Evolutionary conservation across 2,888 invertebrate species (phyloP).

Genomic region (Aporophyla lueneburgensis): DNA sequence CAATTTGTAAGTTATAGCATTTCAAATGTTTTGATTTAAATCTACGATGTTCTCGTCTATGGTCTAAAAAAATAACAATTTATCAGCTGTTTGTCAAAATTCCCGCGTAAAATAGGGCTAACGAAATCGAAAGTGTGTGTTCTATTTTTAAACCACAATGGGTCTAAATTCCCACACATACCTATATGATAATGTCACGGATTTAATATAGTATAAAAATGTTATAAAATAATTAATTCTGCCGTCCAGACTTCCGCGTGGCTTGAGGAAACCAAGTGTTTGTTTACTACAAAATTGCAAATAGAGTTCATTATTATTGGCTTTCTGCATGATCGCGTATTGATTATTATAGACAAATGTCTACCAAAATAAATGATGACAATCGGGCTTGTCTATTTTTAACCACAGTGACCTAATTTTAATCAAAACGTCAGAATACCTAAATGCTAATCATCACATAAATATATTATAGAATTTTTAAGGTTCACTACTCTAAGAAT

Average conservation of each 20-base stretch:
- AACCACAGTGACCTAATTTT: constrained; percentile 15
- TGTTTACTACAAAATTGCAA: constrained; percentile 11
- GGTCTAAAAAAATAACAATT: constrained; percentile 7
- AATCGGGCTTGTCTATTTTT: constrained; percentile 11
- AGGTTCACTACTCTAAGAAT: neutral
- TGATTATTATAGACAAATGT: neutral
- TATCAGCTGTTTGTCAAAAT: constrained; percentile 16
- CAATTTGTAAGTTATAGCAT: constrained; percentile 13
- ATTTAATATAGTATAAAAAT: neutral
- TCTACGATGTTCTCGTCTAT: constrained; percentile 3
- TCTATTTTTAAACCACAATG: constrained; percentile 8
- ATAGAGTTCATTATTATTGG: constrained; percentile 8
- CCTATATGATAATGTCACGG: constrained; percentile 2
- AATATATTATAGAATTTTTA: constrained; percentile 3
- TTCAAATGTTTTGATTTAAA: constrained; percentile 16
- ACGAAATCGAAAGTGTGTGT: constrained; percentile 1
- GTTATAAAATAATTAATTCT: constrained; percentile 3
- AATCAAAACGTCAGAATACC: constrained; percentile 2
- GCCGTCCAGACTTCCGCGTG: neutral
- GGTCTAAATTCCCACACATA: neutral
- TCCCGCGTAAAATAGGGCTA: constrained; percentile 4
- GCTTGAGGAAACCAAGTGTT: neutral
- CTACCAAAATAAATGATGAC: constrained; percentile 6
- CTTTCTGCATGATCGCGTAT: neutral
- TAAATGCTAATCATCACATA: constrained; percentile 23